Evolutionary conservation across 2,888 invertebrate genomes (phyloP), one percentile per base, ranked within the genome.

Genomic region (Incurvaria masculella): DNA sequence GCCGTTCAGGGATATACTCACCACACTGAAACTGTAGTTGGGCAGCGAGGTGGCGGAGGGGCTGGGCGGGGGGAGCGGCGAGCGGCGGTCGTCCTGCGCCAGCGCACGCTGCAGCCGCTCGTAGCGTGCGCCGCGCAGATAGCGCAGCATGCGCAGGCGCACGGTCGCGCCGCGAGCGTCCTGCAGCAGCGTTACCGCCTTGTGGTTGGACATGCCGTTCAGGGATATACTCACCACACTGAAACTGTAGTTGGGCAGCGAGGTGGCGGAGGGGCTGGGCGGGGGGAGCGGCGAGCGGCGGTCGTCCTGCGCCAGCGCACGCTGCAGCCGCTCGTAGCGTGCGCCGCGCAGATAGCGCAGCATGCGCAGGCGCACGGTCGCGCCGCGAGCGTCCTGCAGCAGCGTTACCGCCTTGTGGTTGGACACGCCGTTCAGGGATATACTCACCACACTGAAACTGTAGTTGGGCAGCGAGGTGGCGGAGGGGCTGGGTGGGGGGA

Each of bases 371-470:
- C 66, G 61, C 11, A 78, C 78, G 2, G 66, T 57, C 0, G 76
- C 73, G 0, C 94, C 94, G 14, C 69, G 73, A 0, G 94, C 91
- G 56, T 90, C 90, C 21, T 92, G 79, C 17, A 97, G 72, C 44
- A 94, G 82, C 57, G 94, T 92, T 2, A 97, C 96, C 0, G 96
- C 95, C 57, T 93, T 88, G 61, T 94, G 94, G 45, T 97, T 96
- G 6, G 89, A 91, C 61, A 91, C 90, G 33, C 92, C 91, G 58
- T 91, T 88, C 44, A 96, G 75, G 2, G 89, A 84, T 16, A 11
- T 43, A 76, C 85, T 82, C 57, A 87, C 87, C 65, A 85, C 83
- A 67, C 87, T 88, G 60, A 88, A 83, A 53, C 88, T 88, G 64
- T 88, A 87, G 65, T 87, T 87, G 47, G 89, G 86, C 53, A 89